These are phyloP conservation scores for Hippasteria phrygiana DNA, from an alignment of 53 echinoderm and acorn worm genomes.

Conservation along the genomic window DNA sequence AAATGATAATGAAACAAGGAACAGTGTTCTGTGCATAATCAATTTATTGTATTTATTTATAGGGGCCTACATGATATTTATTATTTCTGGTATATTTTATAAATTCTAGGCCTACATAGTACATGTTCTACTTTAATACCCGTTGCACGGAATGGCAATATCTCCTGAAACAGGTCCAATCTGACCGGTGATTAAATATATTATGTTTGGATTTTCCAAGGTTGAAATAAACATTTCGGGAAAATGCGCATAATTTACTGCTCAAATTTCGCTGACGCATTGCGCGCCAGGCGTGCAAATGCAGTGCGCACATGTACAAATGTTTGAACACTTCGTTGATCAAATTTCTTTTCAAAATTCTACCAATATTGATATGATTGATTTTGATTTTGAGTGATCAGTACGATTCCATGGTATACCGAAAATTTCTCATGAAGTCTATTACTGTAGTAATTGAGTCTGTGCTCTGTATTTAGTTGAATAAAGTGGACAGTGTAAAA, in stretches of 20 bases:
- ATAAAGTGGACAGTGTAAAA: no score
- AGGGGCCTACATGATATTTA: no score
- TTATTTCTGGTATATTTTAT: no score
- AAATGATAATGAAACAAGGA: no score
- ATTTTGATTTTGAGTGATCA: conserved; percentile 2
- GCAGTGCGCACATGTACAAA: not conserved
- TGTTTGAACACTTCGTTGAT: not conserved
- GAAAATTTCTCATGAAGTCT: not conserved
- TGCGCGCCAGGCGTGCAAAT: not conserved
- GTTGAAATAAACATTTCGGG: not conserved
- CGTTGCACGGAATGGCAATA: not conserved
- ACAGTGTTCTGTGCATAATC: no score
- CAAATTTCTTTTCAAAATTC: not conserved
- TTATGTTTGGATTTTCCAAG: not conserved
- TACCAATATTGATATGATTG: not conserved
- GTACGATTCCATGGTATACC: not conserved
- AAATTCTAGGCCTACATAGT: no score
- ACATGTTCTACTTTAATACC: no score
- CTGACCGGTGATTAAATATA: not conserved
- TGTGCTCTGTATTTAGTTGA: no score
- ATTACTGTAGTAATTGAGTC: no score
- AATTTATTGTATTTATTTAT: no score
- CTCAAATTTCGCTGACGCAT: not conserved
- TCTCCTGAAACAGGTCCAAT: conserved; percentile 14
- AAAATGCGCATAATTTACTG: not conserved